Evolutionary conservation across 2,797 vertebrate species (phyloP), one percentile per base, ranked within the genome.

Genomic region (Dromococcyx pavoninus): DNA sequence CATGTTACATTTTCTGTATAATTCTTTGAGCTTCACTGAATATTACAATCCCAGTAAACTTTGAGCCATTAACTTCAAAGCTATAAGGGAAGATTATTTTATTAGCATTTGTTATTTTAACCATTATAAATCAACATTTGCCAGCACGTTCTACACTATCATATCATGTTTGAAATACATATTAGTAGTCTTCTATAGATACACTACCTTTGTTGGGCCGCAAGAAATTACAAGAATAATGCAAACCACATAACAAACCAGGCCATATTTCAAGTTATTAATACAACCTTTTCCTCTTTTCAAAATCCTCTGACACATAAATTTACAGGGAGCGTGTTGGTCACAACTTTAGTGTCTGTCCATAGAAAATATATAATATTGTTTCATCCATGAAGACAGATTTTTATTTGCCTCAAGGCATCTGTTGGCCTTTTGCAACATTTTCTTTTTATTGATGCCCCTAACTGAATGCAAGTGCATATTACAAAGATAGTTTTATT

Each of bases 351-450:
- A 76, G 58, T 37, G 32, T 75, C 46, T 67, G 21, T 76, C 74
- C 71, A 67, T 10, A 28, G 21, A 18, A 88, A 84, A 56, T 62
- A 46, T 37, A 48, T 33, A 48, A 72, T 54, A 48, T 39, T 91
- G 80, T 81, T 74, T 91, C 77, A 48, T 75, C 73, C 82, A 70
- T 64, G 77, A 94, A 70, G 66, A 78, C 71, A 80, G 87, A 82
- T 73, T 94, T 95, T 94, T 85, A 82, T 92, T 91, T 70, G 53
- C 91, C 91, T 95, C 84, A 50, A 87, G 78, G 89, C 71, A 82
- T 92, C 71, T 87, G 74, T 48, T 94, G 89, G 84, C 89, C 89
- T 95, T 96, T 91, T 85, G 44, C 84, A 93, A 76, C 60, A 85
- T 79, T 94, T 92, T 72, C 18, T 72, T 92, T 94, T 94, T 87